These are phyloP conservation scores for Epicauta chinensis DNA, from an alignment of 1,140 invertebrate genomes.

Conservation along the genomic window DNA sequence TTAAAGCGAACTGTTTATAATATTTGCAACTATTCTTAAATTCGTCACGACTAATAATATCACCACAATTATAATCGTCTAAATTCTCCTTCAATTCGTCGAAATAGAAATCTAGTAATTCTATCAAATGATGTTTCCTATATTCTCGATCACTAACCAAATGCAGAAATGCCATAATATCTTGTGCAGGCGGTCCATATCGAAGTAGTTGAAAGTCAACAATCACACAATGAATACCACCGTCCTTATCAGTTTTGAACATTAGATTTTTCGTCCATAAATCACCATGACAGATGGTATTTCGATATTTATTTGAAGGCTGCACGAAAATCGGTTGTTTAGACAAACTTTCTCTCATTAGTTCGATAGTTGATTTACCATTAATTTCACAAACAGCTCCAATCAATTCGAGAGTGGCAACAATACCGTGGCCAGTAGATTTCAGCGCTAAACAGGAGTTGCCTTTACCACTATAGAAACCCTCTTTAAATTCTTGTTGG, in stretches of 20 bases:
- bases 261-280: conserved; percentile 49
- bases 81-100: conserved; percentile 30
- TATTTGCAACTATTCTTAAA: conserved; percentile 5
- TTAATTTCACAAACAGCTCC: neutral
- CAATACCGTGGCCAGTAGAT: neutral
- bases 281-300: conserved; percentile 43
- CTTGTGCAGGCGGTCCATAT: conserved; percentile 46
- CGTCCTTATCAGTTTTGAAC: conserved; percentile 33
- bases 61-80: conserved; percentile 17
- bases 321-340: neutral
- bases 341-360: neutral
- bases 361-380: neutral
- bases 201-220: conserved; percentile 49
- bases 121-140: conserved; percentile 33
- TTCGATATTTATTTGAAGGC: conserved; percentile 5
- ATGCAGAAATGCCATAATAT: conserved; percentile 42
- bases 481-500: conserved; percentile 20
- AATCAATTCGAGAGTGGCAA: conserved; percentile 1
- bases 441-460: neutral
- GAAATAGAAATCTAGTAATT: conserved; percentile 38
- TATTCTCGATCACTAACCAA: conserved; percentile 36
- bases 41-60: conserved; percentile 1
- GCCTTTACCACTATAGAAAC: conserved; percentile 10
- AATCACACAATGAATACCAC: conserved; percentile 40
- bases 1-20: conserved; percentile 8